These are phyloP conservation scores for Malacosoma neustria DNA, from an alignment of 2,888 invertebrate species.

Conservation along the genomic window DNA sequence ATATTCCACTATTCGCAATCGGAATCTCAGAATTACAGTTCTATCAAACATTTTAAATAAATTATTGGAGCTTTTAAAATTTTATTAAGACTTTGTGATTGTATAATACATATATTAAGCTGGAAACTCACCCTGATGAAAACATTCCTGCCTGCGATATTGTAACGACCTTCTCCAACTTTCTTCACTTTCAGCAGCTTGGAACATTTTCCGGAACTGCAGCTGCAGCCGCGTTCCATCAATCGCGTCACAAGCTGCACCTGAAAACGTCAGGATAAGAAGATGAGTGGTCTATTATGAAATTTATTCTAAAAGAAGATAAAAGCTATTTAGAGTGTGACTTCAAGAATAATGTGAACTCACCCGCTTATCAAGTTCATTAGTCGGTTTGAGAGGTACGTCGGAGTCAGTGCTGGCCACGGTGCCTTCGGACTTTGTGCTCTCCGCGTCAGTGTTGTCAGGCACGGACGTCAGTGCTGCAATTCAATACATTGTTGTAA, in stretches of 20 bases:
- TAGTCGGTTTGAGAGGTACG: slow-evolving; percentile 74
- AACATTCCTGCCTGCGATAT: slow-evolving; percentile 89
- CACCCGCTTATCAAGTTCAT: slow-evolving; percentile 78
- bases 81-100: no score
- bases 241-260: slow-evolving; percentile 81
- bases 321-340: no score
- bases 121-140: slow-evolving; percentile 90
- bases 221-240: slow-evolving; percentile 84
- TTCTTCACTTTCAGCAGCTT: slow-evolving; percentile 84
- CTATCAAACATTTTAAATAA: no score
- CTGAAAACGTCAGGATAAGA: slow-evolving; percentile 30
- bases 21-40: no score
- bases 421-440: slow-evolving; percentile 74
- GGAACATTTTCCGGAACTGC: slow-evolving; percentile 80
- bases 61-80: no score
- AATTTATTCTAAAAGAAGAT: no score
- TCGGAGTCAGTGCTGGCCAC: slow-evolving; percentile 82
- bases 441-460: slow-evolving; percentile 80
- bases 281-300: not conserved
- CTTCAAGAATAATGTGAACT: no score
- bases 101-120: no score
- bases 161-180: slow-evolving; percentile 90
- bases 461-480: slow-evolving; percentile 39
- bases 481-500: not conserved
- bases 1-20: no score